Base-by-base conservation (phyloP, 2,113 vertebrate species). In the Odocoileus virginianus region DNA sequence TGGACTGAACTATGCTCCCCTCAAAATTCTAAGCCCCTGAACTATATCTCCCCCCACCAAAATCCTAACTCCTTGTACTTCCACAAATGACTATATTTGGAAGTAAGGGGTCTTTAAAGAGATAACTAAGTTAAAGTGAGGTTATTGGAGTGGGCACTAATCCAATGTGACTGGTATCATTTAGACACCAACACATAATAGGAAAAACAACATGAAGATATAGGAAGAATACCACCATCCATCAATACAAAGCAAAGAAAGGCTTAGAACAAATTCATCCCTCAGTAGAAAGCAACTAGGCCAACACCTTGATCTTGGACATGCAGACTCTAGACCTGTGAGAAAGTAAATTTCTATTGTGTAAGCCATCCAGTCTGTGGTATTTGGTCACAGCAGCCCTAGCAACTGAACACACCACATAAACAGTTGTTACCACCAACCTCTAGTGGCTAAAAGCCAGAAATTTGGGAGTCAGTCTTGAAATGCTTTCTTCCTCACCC, bases 371-470 rank as follows among this genome's bases (percentile, higher is more conserved):
- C 40, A 76, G 12, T 27, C 23, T 76, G 23, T 27, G 6, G 6
- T 76, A 76, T 43, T 76, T 76, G 23, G 40, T 43, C 71, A 43
- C 40, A 27, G 71, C 40, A 40, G 12, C 71, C 71, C 71, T 43
- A 76, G 71, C 71, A 76, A 45, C 12, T 33, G 88, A 27, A 47
- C 2, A 7, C 13, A 54, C 11, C 27, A 45, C 64, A 60, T 50
- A 55, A 94, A 82, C 27, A 82, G 36, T 16, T 55, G 25, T 30
- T 45, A 40, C 67, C 45, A 74, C 23, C 61, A 36, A 33, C 43
- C 40, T 87, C 54, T 52, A 76, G 55, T 45, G 78, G 60, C 60
- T 89, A 83, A 96, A 91, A 97, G 30, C n/a, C 55, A 93, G 30
- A 89, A 89, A 90, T 87, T 13, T 55, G 6, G 14, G 27, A 87